Conservation (phyloP, 1,140 invertebrate species). For the Andrena cerasifolii region DNA sequence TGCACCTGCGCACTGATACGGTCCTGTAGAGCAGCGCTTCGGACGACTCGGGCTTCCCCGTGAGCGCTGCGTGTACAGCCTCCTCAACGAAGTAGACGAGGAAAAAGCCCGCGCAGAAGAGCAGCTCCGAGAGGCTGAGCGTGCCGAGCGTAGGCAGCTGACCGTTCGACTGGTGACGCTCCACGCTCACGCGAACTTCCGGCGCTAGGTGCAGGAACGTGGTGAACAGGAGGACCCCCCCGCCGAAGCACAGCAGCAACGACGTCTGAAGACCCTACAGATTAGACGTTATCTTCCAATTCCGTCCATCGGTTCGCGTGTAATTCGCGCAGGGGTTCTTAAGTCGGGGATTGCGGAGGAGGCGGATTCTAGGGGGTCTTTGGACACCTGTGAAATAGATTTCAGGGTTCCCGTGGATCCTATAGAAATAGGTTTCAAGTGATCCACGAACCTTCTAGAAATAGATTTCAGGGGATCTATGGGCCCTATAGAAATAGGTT, state of each 20-base stretch:
- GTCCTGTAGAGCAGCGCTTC: slow-evolving; percentile 83
- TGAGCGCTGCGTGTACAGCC: slow-evolving; percentile 85
- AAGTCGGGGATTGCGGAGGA: too few species aligned
- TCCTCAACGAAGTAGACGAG: slow-evolving; percentile 89
- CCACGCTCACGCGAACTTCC: slow-evolving; percentile 86
- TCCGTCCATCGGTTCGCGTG: too few species aligned
- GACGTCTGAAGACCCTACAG: slow-evolving; percentile 83
- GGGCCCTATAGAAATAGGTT: too few species aligned
- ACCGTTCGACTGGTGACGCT: slow-evolving; percentile 74
- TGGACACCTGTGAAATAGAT: too few species aligned
- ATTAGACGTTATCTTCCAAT: slow-evolving; percentile 23
- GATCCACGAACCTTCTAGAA: too few species aligned
- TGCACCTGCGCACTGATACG: slow-evolving; percentile 83
- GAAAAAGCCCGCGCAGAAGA: slow-evolving; percentile 88
- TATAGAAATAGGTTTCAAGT: too few species aligned
- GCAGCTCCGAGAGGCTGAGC: slow-evolving; percentile 85
- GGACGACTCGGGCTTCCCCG: slow-evolving; percentile 80
- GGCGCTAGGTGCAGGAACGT: slow-evolving; percentile 90
- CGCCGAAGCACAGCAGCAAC: slow-evolving; percentile 89
- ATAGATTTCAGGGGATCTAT: too few species aligned
- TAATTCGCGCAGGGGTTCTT: too few species aligned
- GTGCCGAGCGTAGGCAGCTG: slow-evolving; percentile 76
- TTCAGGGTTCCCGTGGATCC: too few species aligned
- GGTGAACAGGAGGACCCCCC: slow-evolving; percentile 91
- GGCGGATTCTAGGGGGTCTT: too few species aligned